Conservation (phyloP, 2,113 vertebrate species). For the Thamnaconus septentrionalis region DNA sequence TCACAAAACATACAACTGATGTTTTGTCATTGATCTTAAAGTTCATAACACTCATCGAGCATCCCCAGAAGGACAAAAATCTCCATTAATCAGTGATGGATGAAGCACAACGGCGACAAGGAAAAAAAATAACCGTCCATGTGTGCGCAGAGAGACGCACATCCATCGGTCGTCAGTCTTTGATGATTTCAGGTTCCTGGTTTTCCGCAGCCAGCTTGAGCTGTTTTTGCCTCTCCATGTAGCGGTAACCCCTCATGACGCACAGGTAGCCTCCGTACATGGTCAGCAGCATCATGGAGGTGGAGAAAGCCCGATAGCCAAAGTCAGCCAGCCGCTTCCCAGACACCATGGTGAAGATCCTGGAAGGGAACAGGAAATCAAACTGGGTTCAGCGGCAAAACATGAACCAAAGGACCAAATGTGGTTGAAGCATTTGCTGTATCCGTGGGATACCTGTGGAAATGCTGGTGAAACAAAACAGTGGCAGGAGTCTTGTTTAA, state of each 20-base stretch:
- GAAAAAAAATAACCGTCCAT: neutral
- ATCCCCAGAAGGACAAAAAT: neutral
- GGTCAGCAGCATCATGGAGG: slow-evolving; percentile 91
- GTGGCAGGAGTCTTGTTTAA: too few species aligned
- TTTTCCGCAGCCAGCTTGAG: slow-evolving; percentile 74
- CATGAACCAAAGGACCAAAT: too few species aligned
- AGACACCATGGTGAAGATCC: slow-evolving; percentile 77
- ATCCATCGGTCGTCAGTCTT: slow-evolving; percentile 50
- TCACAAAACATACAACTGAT: slow-evolving; percentile 19
- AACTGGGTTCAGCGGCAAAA: neutral
- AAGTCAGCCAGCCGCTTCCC: slow-evolving; percentile 88
- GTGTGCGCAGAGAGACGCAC: neutral
- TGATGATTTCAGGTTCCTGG: slow-evolving; percentile 62
- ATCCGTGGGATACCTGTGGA: too few species aligned
- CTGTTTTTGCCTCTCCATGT: slow-evolving; percentile 64
- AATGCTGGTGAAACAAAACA: too few species aligned
- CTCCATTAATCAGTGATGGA: slow-evolving; percentile 12
- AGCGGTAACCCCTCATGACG: slow-evolving; percentile 73
- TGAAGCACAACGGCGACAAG: neutral
- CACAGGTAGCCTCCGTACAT: slow-evolving; percentile 88
- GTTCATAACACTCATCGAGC: neutral
- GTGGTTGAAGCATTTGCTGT: too few species aligned
- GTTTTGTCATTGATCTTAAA: too few species aligned
- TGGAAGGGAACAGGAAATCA: neutral
- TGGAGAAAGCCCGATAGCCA: slow-evolving; percentile 86